phyloP scores from a whole-genome alignment of 2,888 invertebrate species.

The Dastarcus helophoroides region DNA sequence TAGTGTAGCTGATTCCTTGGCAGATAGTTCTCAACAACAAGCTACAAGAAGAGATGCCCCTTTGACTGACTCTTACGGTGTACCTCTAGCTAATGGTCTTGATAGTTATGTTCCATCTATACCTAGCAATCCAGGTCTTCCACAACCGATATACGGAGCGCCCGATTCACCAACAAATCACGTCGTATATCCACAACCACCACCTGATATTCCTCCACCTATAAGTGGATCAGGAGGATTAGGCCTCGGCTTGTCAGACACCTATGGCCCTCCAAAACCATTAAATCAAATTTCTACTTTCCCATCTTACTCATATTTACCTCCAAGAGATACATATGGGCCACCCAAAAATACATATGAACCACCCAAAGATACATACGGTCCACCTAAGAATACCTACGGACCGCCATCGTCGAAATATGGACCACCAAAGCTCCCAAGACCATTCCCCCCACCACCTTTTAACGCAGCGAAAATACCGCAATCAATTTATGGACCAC shows the following conservation, averaged over 20 bases:
- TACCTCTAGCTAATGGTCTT: constrained; percentile 42
- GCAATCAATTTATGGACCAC: constrained; percentile 38
- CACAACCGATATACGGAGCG: constrained; percentile 48
- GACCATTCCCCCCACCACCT: constrained; percentile 38
- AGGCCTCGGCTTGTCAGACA: constrained; percentile 12
- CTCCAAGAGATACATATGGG: constrained; percentile 19
- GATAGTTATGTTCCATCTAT: constrained; percentile 29
- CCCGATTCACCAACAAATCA: constrained; percentile 40
- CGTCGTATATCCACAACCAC: constrained; percentile 37
- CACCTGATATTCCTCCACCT: constrained; percentile 37
- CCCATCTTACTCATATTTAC: too few species aligned
- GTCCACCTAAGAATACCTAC: constrained; percentile 10
- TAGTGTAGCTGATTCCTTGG: too few species aligned
- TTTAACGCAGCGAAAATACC: constrained; percentile 19
- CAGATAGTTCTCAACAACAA: too few species aligned
- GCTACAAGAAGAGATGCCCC: constrained; percentile 32
- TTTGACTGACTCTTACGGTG: constrained; percentile 40
- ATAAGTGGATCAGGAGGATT: constrained; percentile 18
- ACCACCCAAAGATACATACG: constrained; percentile 14
- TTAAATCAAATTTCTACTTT: constrained; percentile 11
- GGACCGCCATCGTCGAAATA: constrained; percentile 16
- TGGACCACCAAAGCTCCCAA: constrained; percentile 20
- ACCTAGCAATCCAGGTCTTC: constrained; percentile 39
- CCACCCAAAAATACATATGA: constrained; percentile 14
- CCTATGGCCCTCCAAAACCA: constrained; percentile 24